Percentiles rank a stretch among this genome's conserved stretches.
phyloP scores from a whole-genome alignment of 2,113 vertebrate species.

The Nothocercus julius region DNA sequence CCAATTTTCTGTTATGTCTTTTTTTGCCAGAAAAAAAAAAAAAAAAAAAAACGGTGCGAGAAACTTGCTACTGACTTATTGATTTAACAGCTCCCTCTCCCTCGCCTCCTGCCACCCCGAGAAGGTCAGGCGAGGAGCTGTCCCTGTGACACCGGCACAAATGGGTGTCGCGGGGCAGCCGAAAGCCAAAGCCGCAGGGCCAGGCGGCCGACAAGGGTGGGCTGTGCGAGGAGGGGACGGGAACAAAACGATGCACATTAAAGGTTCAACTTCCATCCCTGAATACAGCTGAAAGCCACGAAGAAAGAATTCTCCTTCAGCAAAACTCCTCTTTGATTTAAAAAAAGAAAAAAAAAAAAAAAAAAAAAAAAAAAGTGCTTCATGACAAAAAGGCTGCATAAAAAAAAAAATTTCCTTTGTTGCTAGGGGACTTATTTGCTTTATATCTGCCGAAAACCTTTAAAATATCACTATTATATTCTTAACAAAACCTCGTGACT shows the following conservation, averaged over 20 bases:
- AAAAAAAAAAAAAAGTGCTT: background rate
- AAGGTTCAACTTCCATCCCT: background rate
- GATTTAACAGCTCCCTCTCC: rapidly evolving
- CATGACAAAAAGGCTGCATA: background rate
- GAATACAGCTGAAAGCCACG: background rate
- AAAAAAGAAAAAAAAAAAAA: background rate
- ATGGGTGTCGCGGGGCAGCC: background rate
- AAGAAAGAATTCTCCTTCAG: background rate
- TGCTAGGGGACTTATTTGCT: slow-evolving; percentile 42
- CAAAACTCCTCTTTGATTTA: background rate
- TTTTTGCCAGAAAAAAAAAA: background rate
- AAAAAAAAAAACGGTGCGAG: background rate
- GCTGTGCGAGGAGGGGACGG: background rate
- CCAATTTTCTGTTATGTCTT: background rate
- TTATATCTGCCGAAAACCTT: background rate
- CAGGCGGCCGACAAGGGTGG: background rate
- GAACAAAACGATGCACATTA: background rate
- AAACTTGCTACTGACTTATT: background rate
- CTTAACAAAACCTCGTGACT: background rate
- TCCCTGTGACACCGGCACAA: background rate
- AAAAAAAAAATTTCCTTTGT: slow-evolving; percentile 10
- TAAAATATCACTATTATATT: background rate
- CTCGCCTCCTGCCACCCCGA: background rate
- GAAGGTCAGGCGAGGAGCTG: background rate
- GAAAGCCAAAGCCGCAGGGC: background rate